Conservation (phyloP, 2,113 vertebrate species). For the Zosterops japonicus region DNA sequence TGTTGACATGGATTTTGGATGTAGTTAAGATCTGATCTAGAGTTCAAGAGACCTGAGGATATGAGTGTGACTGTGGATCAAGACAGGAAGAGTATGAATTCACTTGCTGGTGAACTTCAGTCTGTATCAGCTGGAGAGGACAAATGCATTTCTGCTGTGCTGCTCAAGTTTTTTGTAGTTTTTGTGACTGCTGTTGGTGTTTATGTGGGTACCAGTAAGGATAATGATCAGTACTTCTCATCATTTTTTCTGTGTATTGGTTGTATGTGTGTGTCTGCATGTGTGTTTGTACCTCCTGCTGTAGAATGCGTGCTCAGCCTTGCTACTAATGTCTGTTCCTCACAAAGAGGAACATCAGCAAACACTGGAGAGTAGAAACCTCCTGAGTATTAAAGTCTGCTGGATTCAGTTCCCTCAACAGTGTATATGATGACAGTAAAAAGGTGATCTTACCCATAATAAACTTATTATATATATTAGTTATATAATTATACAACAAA, state of each 20-base stretch:
- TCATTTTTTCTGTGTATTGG: not conserved
- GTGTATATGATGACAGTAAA: not conserved
- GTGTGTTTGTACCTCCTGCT: not conserved
- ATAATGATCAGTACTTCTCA: not conserved
- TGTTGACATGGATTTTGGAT: not conserved
- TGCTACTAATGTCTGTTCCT: not conserved
- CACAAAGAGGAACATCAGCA: not conserved
- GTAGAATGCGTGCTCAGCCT: not conserved
- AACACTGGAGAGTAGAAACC: not conserved
- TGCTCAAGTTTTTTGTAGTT: not conserved
- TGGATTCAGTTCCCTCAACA: not conserved
- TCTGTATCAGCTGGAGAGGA: not conserved
- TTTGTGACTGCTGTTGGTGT: not conserved
- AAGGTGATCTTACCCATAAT: not conserved
- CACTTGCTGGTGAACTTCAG: not conserved
- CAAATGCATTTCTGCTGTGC: rapidly evolving
- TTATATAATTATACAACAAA: not conserved
- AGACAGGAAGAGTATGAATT: rapidly evolving
- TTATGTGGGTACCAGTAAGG: not conserved
- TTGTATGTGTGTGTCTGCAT: rapidly evolving
- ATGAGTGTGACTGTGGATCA: not conserved
- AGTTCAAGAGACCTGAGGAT: not conserved
- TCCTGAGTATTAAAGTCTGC: not conserved
- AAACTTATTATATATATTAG: not conserved
- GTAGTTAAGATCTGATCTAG: not conserved